Percentiles rank a stretch among this genome's conserved stretches.
phyloP scores from a whole-genome alignment of 2,113 vertebrate species.

The Proteles cristata region DNA sequence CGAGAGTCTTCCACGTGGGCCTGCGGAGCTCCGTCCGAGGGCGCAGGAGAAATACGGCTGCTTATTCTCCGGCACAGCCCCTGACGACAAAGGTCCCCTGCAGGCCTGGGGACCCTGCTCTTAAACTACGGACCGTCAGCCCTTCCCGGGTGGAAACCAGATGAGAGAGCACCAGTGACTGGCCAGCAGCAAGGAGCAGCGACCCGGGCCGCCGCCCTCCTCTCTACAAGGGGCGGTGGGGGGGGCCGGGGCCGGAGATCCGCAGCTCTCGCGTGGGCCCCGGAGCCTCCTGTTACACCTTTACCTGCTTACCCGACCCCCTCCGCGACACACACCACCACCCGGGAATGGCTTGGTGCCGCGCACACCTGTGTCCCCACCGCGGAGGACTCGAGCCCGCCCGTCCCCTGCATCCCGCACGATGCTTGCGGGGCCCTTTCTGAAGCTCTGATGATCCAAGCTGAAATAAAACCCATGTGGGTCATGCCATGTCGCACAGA shows the following conservation, averaged over 20 bases:
- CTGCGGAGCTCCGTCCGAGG: fast-evolving
- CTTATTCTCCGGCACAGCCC: too few relatives aligned
- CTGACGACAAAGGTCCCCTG: fast-evolving
- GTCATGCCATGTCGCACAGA: neutral
- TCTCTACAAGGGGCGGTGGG: neutral
- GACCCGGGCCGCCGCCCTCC: fast-evolving
- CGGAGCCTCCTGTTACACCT: neutral
- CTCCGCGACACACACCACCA: neutral
- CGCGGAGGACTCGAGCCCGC: neutral
- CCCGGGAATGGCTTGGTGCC: fast-evolving
- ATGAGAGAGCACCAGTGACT: too few relatives aligned
- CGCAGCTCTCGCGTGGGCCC: too few relatives aligned
- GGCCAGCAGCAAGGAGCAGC: too few relatives aligned
- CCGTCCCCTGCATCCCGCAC: neutral
- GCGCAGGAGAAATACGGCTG: fast-evolving
- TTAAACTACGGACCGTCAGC: neutral
- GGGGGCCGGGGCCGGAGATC: fast-evolving
- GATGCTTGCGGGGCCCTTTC: neutral
- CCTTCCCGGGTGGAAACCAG: neutral
- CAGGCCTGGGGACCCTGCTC: neutral
- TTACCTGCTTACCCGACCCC: neutral
- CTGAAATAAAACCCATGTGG: neutral
- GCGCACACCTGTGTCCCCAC: fast-evolving
- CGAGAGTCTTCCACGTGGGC: fast-evolving
- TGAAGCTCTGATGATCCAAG: neutral